A percentile compares a stretch with the other conserved stretches of the same genome.
Evolutionary conservation across 2,797 vertebrate species (phyloP).

Genomic region (Hozukius guyotensis): DNA sequence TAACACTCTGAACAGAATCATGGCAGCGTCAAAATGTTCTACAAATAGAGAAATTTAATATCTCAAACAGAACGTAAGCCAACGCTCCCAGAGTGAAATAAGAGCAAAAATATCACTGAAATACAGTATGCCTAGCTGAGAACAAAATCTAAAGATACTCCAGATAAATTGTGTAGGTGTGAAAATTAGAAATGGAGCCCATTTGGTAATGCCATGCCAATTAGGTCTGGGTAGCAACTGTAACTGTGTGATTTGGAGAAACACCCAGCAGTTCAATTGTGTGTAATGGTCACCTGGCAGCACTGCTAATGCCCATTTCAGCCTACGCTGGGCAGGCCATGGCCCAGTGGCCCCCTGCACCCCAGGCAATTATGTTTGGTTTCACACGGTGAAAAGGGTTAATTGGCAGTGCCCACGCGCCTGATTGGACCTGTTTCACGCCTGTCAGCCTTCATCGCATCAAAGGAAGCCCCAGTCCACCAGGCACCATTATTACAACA

Average conservation of each 20-base stretch:
- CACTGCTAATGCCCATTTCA: constrained; percentile 79
- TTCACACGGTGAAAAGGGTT: constrained; percentile 85
- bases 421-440: constrained; percentile 88
- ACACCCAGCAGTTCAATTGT: constrained; percentile 75
- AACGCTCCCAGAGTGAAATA: constrained; percentile 1
- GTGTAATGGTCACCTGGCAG: constrained; percentile 82
- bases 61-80: constrained; percentile 13
- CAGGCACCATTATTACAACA: constrained; percentile 71
- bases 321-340: constrained; percentile 78
- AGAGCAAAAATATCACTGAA: background rate
- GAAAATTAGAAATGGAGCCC: constrained; percentile 69
- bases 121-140: constrained; percentile 5
- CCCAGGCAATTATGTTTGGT: constrained; percentile 84
- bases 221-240: constrained; percentile 73
- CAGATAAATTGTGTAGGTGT: constrained; percentile 62
- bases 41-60: constrained; percentile 9
- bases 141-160: constrained; percentile 49
- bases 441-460: constrained; percentile 85
- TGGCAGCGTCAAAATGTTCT: background rate
- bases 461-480: constrained; percentile 79
- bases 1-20: constrained; percentile 5
- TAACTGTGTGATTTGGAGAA: constrained; percentile 78
- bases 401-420: constrained; percentile 85
- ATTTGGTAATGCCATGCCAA: constrained; percentile 77
- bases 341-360: constrained; percentile 74